Base-by-base conservation (phyloP, 2,113 vertebrate genomes). In the Tupaia chinensis region DNA sequence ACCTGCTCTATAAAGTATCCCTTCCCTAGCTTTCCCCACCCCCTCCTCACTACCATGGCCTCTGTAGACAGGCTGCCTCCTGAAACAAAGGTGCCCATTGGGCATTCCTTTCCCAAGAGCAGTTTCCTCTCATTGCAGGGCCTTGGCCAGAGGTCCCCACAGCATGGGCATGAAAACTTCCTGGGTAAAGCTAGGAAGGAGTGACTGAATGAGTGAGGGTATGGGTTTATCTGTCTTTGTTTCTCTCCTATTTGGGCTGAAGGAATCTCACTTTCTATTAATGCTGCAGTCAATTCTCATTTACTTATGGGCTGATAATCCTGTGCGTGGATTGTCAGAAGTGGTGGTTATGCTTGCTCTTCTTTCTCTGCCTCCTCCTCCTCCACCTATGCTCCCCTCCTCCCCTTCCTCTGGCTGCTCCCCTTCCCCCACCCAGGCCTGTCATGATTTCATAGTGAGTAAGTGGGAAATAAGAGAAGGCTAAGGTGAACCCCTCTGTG, bases 401-500 rank as follows among this genome's bases (percentile, higher is more conserved):
- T 25, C 11, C 25, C 1, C 12, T 10, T 58, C 34, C 17, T n/a
- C 34, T 34, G 69, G 83, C 63, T 44, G 63, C 58, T 87, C 32
- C 89, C 83, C 65, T 89, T 79, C 83, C 69, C 89, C 85, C 76
- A 2, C 16, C 9, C 58, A 85, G 84, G 54, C 81, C 79, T 65
- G 10, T 91, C 73, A 9, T 70, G 73, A 22, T 13, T 56, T 93
- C 76, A 20, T 63, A 54, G 63, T 1, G 11, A 74, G 84, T 70
- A 70, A 87, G 81, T 60, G 91, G 54, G 93, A 96, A 96, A 91
- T 61, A 72, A 65, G 94, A 95, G 97, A 96, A 96, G 93, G 93
- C 0, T 94, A 94, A 96, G 1, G 17, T 72, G 86, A 98, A 25
- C 79, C 91, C 82, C 17, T 73, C 61, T 19, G 2, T 4, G 22